These are phyloP conservation scores for Melanotaenia boesemani DNA, from an alignment of 2,797 vertebrate species.

Conservation along the genomic window DNA sequence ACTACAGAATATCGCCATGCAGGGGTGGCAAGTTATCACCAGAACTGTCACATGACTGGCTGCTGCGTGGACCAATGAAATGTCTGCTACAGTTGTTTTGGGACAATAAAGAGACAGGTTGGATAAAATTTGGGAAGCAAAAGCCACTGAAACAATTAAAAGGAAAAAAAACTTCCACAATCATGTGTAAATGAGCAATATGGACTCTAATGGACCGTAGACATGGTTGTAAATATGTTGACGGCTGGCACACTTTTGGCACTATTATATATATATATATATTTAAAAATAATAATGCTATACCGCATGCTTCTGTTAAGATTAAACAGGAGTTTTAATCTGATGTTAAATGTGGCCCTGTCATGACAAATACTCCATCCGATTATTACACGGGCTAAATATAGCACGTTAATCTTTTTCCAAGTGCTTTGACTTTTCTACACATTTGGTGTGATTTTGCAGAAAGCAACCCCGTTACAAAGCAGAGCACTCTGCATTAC, in stretches of 20 bases:
- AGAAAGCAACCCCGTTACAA: conserved; percentile 10
- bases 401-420: not conserved
- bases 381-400: conserved; percentile 16
- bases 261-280: conserved; percentile 33
- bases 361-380: conserved; percentile 7
- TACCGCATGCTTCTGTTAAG: conserved; percentile 4
- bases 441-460: conserved; percentile 32
- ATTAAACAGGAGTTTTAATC: conserved; percentile 51
- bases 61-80: conserved; percentile 41
- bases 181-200: conserved; percentile 42
- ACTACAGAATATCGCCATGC: conserved; percentile 65
- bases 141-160: conserved; percentile 50
- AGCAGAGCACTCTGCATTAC: not conserved
- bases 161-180: conserved; percentile 36
- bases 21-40: conserved; percentile 56
- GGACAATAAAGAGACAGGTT: conserved; percentile 20
- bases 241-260: conserved; percentile 50
- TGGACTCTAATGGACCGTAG: conserved; percentile 25
- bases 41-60: conserved; percentile 56
- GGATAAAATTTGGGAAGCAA: conserved; percentile 37
- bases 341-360: conserved; percentile 26
- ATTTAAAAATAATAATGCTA: conserved; percentile 30
- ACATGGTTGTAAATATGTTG: conserved; percentile 29
- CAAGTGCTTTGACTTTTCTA: conserved; percentile 17
- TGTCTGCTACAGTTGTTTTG: conserved; percentile 38